Evolutionary conservation across 2,888 invertebrate genomes (phyloP), one percentile per base, ranked within the genome.

Genomic region (Hypomecis punctinalis): DNA sequence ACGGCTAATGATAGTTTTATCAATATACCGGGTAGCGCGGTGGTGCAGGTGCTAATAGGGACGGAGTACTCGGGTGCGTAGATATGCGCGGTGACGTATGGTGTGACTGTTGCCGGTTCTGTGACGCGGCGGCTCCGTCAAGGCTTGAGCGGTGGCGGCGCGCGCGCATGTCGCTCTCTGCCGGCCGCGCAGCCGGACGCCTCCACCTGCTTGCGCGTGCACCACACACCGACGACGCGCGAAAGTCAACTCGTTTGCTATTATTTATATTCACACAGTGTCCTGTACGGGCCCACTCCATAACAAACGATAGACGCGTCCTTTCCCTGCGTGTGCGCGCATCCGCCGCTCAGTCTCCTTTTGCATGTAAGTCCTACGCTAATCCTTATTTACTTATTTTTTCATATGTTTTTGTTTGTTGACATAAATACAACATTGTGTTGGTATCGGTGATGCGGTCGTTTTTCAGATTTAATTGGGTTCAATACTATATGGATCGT

Each of bases 181-280:
- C 77, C 78, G 76, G 82, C 78, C 82, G 79, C 81, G 81, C 78
- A 77, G 80, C 76, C 79, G 81, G 80, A 79, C 82, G 82, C 81
- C 82, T 79, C 78, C 82, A 82, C 81, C 78, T 80, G 75, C 76
- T 54, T 51, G 66, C 59, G 66, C 66, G 57, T 46, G 63, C 57
- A 46, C 71, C 40, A 60, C 53, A 78, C 77, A 77, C 66, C 70
- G 70, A 75, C 70, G 68, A 67, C 76, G 77, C 89, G 87, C 88
- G 89, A 89, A 89, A 88, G 85, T 89, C 82, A 79, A 79, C 75
- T 76, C 79, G 82, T 78, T 83, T 77, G 75, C 66, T 76, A 76
- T 82, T 86, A 84, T 86, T 89, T 84, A 85, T 89, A 90, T 90
- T 91, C 89, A 83, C 77, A 72, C 73, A 74, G 83, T 82, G 87